phyloP scores from a whole-genome alignment of 2,113 vertebrate genomes.

The Corythoichthys haematopterus region DNA sequence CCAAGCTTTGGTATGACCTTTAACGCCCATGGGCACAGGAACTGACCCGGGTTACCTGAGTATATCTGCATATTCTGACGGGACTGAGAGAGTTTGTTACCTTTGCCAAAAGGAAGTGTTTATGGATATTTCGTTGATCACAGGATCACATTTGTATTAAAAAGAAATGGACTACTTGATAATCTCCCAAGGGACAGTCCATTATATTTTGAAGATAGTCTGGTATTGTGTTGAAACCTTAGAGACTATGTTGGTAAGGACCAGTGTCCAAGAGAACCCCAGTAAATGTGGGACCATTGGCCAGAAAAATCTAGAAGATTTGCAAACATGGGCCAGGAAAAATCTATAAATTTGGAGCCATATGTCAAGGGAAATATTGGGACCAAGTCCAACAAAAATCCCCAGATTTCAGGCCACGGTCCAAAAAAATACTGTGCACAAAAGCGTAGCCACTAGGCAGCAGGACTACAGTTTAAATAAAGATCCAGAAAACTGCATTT shows the following conservation, averaged over 20 bases:
- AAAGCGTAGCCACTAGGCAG: neutral
- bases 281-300: neutral
- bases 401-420: neutral
- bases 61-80: conserved; percentile 42
- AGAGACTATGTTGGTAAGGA: neutral
- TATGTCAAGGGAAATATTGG: neutral
- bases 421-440: neutral
- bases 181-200: neutral
- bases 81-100: conserved; percentile 59
- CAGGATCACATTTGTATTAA: neutral
- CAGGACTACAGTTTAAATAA: neutral
- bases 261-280: neutral
- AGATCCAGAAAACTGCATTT: neutral
- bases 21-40: conserved; percentile 58
- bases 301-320: neutral
- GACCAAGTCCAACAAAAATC: neutral
- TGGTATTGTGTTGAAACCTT: neutral
- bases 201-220: neutral
- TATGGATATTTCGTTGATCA: neutral
- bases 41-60: conserved; percentile 59
- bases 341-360: neutral
- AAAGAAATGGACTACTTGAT: neutral
- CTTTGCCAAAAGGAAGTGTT: conserved; percentile 20
- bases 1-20: conserved; percentile 44
- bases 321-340: neutral